These are phyloP conservation scores for Eupithecia insigniata DNA, from an alignment of 2,888 invertebrate species.

Conservation along the genomic window DNA sequence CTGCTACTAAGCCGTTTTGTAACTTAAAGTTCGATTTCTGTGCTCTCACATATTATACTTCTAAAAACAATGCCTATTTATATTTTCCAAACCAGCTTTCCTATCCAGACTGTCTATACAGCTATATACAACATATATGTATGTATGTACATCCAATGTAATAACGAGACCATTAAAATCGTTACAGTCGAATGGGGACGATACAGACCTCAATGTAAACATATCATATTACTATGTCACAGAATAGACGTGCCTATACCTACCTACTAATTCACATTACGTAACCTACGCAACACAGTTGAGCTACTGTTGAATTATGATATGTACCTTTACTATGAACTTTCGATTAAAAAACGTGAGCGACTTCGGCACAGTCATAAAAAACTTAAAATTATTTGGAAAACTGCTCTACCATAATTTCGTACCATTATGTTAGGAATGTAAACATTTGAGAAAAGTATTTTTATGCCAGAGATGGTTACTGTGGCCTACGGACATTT, in stretches of 20 bases:
- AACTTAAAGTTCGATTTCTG: not conserved
- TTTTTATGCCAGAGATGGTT: not conserved
- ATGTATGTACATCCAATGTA: conserved; percentile 24
- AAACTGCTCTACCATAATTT: not conserved
- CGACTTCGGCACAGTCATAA: not conserved
- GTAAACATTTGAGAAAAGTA: not conserved
- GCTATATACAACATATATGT: not conserved
- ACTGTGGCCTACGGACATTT: not conserved
- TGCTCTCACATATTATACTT: no score
- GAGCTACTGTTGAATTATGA: conserved; percentile 25
- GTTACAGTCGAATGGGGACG: conserved; percentile 49
- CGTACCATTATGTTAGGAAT: not conserved
- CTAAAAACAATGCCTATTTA: not conserved
- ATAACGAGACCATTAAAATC: conserved; percentile 51
- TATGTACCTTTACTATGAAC: conserved; percentile 9
- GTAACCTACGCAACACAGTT: conserved; percentile 15
- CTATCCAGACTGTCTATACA: conserved; percentile 1
- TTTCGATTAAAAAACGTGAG: not conserved
- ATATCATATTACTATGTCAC: conserved; percentile 37
- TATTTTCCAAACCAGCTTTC: conserved; percentile 14
- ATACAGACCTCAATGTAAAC: conserved; percentile 31
- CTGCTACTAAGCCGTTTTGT: not conserved
- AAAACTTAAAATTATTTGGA: not conserved
- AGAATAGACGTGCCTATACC: conserved; percentile 18
- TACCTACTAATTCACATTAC: conserved; percentile 24